Conservation (phyloP, 2,888 invertebrate species). For the Formica aserva region DNA sequence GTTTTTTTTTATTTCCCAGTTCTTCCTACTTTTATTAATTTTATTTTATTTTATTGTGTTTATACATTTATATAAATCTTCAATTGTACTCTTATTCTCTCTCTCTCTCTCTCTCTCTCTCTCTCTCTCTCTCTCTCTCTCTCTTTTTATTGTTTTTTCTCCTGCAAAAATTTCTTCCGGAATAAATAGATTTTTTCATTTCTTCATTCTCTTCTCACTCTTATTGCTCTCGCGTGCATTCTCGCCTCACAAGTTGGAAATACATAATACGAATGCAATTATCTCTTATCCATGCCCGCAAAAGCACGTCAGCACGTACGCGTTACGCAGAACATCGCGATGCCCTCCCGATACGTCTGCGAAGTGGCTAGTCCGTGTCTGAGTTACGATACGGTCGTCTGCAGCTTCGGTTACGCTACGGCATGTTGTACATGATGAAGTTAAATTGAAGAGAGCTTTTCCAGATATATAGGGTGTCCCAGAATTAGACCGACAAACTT, state of each 20-base stretch:
- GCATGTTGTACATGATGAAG: constrained; percentile 14
- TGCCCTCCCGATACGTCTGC: constrained; percentile 35
- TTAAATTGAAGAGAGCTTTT: constrained; percentile 32
- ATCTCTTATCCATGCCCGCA: not conserved
- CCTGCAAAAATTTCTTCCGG: not conserved
- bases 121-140: not conserved
- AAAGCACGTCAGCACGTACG: constrained; percentile 15
- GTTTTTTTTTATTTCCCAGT: not conserved
- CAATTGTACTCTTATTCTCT: not conserved
- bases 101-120: not conserved
- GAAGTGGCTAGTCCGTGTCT: constrained; percentile 12
- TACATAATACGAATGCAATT: constrained; percentile 23
- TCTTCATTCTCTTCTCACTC: not conserved
- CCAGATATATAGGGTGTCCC: no score
- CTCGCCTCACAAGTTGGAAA: constrained; percentile 20
- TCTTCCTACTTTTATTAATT: not conserved
- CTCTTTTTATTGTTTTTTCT: not conserved
- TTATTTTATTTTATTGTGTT: not conserved
- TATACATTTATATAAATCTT: not conserved
- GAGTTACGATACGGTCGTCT: constrained; percentile 43
- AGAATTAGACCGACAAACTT: no score
- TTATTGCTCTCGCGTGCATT: not conserved
- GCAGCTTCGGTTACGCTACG: constrained; percentile 12
- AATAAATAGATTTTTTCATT: not conserved
- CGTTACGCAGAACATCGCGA: constrained; percentile 6